Evolutionary conservation across 2,113 vertebrate species (phyloP), one percentile per base, ranked within the genome.

Genomic region (Scopus umbretta): DNA sequence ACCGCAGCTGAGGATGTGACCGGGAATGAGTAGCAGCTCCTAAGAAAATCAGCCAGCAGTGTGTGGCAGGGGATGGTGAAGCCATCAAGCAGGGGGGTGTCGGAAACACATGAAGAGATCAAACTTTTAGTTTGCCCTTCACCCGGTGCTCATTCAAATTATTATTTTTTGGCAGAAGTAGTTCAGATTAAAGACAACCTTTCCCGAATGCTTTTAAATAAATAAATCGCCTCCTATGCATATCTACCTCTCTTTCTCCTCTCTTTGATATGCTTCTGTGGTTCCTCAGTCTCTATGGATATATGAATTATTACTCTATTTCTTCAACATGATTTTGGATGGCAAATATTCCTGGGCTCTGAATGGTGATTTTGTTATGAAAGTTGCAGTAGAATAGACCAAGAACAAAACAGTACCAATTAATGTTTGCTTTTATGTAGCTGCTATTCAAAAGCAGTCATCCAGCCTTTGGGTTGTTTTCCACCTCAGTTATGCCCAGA

Each of bases 201-300:
- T 96, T 94, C 40, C 62, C 70, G 62, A 78, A 82, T 49, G 32
- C 40, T 93, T 96, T 68, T 49, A 82, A 83, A 75, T 65, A 85
- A 87, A 79, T 81, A 93, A 91, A 73, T 90, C 34, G 27, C 50
- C 36, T 82, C 66, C 78, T 56, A 8, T 88, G 53, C 40, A 16
- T 89, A 73, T 52, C 63, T 86, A 36, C 18, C 30, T 74, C 62
- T 61, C 62, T 45, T 78, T 70, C 45, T 65, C 29, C 34, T 94
- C 65, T 86, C 52, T 90, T 71, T 90, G 80, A 93, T 95, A 91
- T 80, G 62, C 74, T 88, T 5, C 66, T 59, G n/a, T 70, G 85
- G 47, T 88, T 85, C 49, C 42, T 86, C 10, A 1, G 27, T 62
- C 74, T 80, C 71, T 86, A 3, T 58, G 87, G 74, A 50, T 88